Base-by-base conservation (phyloP, 2,797 vertebrate species). In the Crocidura indochinensis region DNA sequence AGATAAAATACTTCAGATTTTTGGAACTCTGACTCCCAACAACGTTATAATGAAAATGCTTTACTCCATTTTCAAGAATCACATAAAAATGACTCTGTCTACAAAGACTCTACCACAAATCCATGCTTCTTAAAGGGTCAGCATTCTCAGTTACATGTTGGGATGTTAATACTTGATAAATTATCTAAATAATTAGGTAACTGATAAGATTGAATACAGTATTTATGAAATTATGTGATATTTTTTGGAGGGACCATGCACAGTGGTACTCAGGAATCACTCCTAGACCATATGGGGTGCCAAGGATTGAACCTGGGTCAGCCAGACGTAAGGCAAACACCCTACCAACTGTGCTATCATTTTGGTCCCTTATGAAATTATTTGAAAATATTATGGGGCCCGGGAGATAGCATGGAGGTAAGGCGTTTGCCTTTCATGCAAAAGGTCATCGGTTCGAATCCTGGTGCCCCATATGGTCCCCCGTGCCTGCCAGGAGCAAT, bases 131-230 rank as follows among this genome's bases (percentile, higher is more conserved):
- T 68, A 84, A 31, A 49, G 87, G 44, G 62, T 75, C 2, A 78
- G 71, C 92, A 60, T 87, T n/a, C 26, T 91, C 53, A 83, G 74
- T 44, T 94, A 67, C 53, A 71, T 65, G n/a, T 20, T 85, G 29
- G 53, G 38, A 38, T 78, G 9, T 22, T 72, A 91, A 62, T 64
- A 38, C 51, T 77, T 72, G 29, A 53, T 38, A 2, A 87, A 53
- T 69, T 69, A 79, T 53, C 67, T 84, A 87, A 65, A 65, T 26
- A 27, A 65, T 26, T 27, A 27, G 64, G 27, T 65, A 10, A 12
- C 10, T 20, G 27, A 0, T 71, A 71, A 88, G 71, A 2, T 8
- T 77, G 90, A 19, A 82, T 64, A 92, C 53, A 87, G 72, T 75
- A 3, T 60, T 74, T 71, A 62, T 49, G 73, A 87, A 87, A 81